Percentiles rank a stretch among this genome's conserved stretches.
phyloP scores from a whole-genome alignment of 2,113 vertebrate species.

The Nyctibius bracteatus region DNA sequence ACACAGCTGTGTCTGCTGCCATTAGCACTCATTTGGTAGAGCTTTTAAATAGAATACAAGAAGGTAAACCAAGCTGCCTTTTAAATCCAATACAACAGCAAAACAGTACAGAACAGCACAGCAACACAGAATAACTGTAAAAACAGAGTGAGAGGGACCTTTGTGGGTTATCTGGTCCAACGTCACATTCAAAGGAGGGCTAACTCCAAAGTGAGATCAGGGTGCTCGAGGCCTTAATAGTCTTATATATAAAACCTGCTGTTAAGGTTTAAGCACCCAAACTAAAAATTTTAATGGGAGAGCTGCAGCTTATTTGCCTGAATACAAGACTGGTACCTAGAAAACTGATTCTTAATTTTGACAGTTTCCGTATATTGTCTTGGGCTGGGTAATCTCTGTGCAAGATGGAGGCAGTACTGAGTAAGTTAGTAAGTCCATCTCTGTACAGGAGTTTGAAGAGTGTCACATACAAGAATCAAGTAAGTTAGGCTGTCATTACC shows the following conservation, averaged over 20 bases:
- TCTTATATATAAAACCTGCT: background rate
- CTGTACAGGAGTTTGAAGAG: background rate
- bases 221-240: background rate
- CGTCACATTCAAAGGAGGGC: fast-evolving
- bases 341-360: background rate
- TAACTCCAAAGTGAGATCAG: background rate
- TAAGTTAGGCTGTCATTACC: background rate
- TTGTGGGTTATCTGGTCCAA: background rate
- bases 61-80: background rate
- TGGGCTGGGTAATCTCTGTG: background rate
- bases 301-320: background rate
- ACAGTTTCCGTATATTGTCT: background rate
- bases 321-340: background rate
- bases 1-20: fast-evolving
- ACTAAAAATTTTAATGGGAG: background rate
- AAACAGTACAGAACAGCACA: background rate
- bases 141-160: background rate
- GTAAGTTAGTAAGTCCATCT: background rate
- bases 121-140: background rate
- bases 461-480: background rate
- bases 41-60: background rate
- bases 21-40: background rate
- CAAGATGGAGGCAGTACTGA: background rate
- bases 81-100: background rate
- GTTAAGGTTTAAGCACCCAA: background rate